These are phyloP conservation scores for Kradibia gibbosae DNA, from an alignment of 1,140 invertebrate genomes.

Conservation along the genomic window DNA sequence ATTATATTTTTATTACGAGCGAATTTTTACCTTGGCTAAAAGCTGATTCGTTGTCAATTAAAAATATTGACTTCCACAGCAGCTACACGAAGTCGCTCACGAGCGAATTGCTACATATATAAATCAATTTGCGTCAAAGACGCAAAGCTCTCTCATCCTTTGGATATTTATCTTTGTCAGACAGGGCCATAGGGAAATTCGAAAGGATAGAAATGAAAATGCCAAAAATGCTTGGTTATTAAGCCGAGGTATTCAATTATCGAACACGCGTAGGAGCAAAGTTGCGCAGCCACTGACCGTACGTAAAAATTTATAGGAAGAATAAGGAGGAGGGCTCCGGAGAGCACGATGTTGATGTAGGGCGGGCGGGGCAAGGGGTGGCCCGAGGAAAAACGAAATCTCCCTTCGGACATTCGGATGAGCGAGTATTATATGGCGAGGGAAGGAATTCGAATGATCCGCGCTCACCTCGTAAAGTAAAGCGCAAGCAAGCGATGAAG, in stretches of 20 bases:
- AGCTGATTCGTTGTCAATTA: no score
- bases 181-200: not conserved
- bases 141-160: no score
- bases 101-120: no score
- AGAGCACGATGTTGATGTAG: not conserved
- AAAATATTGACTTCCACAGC: no score
- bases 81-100: no score
- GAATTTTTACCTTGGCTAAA: no score
- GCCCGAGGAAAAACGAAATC: not conserved
- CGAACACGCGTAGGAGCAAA: not conserved
- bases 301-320: not conserved
- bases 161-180: not conserved
- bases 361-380: not conserved
- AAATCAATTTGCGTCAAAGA: no score
- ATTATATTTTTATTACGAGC: no score
- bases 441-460: slow-evolving; percentile 26
- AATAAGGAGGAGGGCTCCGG: not conserved
- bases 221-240: not conserved
- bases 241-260: not conserved
- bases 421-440: not conserved
- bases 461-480: slow-evolving; percentile 4
- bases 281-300: not conserved
- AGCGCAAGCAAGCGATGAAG: not conserved
- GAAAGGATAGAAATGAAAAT: not conserved
- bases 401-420: slow-evolving; percentile 18